Evolutionary conservation across 2,888 invertebrate genomes (phyloP).

Genomic region (Colostygia pectinataria): DNA sequence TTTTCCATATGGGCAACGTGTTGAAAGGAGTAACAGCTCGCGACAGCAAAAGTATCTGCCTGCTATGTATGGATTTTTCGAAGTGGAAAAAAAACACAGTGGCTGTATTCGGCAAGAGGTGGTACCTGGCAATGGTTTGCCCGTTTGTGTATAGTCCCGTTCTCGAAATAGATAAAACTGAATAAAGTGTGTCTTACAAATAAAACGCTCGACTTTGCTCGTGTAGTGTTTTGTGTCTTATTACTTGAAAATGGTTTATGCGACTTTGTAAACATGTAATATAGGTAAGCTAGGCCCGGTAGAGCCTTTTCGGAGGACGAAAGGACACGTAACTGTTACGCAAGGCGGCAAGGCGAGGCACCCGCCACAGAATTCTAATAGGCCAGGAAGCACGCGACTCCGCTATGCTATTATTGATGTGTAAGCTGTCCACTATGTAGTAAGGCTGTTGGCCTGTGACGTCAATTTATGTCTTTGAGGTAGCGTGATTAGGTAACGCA

Average conservation of each 20-base stretch:
- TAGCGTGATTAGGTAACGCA: no score
- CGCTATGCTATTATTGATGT: background rate
- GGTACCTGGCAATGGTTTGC: conserved; percentile 57
- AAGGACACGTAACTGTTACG: conserved; percentile 21
- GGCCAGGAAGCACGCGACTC: conserved; percentile 16
- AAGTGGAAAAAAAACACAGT: conserved; percentile 87
- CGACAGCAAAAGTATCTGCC: conserved; percentile 64
- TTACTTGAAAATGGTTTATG: no score
- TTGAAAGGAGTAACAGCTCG: conserved; percentile 77
- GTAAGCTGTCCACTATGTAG: background rate
- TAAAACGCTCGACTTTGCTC: no score
- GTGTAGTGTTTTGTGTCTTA: no score
- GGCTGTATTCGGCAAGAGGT: conserved; percentile 85
- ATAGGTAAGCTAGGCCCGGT: no score
- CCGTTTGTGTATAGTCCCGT: conserved; percentile 54
- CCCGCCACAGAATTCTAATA: conserved; percentile 18
- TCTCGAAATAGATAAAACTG: conserved; percentile 30
- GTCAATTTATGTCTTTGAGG: background rate
- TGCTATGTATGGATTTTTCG: conserved; percentile 76
- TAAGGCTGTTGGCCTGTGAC: background rate
- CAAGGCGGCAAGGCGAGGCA: conserved; percentile 9
- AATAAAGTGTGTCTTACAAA: conserved; percentile 4
- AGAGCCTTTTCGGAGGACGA: background rate
- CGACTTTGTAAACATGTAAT: no score
- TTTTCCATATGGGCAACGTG: conserved; percentile 72